Base-by-base conservation (phyloP, 2,888 invertebrate species). In the Ditula angustiorana region DNA sequence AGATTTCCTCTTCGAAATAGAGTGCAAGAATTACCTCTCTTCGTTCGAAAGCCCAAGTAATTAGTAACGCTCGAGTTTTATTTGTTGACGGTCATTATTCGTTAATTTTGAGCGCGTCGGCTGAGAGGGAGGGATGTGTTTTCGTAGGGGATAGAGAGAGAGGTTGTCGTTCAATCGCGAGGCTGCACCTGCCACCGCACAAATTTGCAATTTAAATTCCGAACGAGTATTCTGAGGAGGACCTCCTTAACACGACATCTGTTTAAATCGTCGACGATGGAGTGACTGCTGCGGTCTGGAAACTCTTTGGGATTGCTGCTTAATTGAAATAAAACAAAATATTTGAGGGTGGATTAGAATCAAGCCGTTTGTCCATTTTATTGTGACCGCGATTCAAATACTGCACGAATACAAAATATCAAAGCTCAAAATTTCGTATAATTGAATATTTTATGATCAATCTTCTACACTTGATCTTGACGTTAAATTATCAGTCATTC, bases 231-330 rank as follows among this genome's bases (percentile, higher is more conserved):
- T 92, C 84, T 74, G 80, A 79, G 41, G 84, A 92, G 89, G 90
- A 90, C 87, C 92, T 93, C 90, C 90, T 93, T 93, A 93, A 92
- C 93, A 93, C 92, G 93, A 93, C 92, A 93, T 93, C 92, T 92
- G 92, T 88, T 91, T 90, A 88, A 91, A 92, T 91, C 88, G 87
- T 82, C 85, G 91, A 83, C 86, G 83, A 92, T 91, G 82, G 88
- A 91, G 87, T 88, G 86, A 88, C 90, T 87, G 85, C 82, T 86
- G 87, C 74, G 86, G 86, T 81, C 76, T 78, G 70, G 72, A 78
- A 86, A 86, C 84, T 88, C 88, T 88, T 90, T 90, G 86, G 86
- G 85, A 90, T 88, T 86, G 87, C 81, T 81, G 82, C 81, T 87
- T 90, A 87, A 91, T 91, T 90, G 88, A 90, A 90, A 90, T 90